phyloP scores from a whole-genome alignment of 2,888 invertebrate genomes.

The Blastobasis lacticolella region DNA sequence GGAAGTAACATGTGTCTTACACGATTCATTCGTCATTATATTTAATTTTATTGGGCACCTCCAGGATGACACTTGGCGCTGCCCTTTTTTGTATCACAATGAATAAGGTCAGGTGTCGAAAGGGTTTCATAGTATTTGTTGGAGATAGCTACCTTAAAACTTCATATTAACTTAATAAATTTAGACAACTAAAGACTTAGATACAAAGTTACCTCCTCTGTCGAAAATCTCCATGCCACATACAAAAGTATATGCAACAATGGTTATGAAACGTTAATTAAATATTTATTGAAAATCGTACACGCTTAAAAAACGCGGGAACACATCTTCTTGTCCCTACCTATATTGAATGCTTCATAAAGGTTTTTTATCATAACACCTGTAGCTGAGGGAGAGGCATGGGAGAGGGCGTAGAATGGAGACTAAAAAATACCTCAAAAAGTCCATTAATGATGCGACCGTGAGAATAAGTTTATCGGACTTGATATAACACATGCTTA shows the following conservation, averaged over 20 bases:
- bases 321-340: constrained; percentile 26
- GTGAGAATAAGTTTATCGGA: constrained; percentile 37
- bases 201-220: too few species aligned
- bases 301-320: constrained; percentile 42
- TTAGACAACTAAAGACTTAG: too few species aligned
- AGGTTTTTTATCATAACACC: constrained; percentile 45
- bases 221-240: too few species aligned
- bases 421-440: constrained; percentile 33
- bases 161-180: too few species aligned
- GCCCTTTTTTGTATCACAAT: too few species aligned
- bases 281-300: constrained; percentile 9
- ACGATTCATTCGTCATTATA: constrained; percentile 51
- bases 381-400: constrained; percentile 41
- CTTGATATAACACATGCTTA: background rate
- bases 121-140: too few species aligned
- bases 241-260: too few species aligned
- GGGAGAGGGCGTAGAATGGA: constrained; percentile 29
- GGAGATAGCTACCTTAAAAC: too few species aligned
- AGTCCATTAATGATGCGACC: constrained; percentile 38
- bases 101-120: too few species aligned
- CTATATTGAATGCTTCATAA: constrained; percentile 24
- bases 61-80: too few species aligned
- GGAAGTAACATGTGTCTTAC: constrained; percentile 68
- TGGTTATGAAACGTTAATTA: too few species aligned
- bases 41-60: constrained; percentile 50